These are phyloP conservation scores for Nymphalis c-album DNA, from an alignment of 2,888 invertebrate species.

Conservation along the genomic window DNA sequence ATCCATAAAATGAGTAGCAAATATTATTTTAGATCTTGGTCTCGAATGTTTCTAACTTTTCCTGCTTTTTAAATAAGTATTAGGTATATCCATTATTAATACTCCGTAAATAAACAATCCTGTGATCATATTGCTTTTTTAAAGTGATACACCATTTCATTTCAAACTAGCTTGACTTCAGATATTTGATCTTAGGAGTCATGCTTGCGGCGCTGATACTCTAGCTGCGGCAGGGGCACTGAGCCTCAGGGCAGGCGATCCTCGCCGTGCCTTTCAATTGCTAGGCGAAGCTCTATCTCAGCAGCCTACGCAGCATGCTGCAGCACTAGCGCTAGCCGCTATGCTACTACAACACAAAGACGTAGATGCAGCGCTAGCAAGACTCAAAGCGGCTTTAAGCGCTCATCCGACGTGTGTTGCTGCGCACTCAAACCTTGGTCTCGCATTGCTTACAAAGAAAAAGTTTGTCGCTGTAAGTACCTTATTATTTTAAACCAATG, in stretches of 20 bases:
- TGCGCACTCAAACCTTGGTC: slow-evolving; percentile 67
- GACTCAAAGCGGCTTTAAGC: slow-evolving; percentile 72
- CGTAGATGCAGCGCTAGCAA: slow-evolving; percentile 70
- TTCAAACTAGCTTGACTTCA: no score
- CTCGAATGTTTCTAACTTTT: no score
- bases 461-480: slow-evolving; percentile 69
- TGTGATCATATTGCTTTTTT: no score
- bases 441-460: slow-evolving; percentile 70
- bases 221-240: slow-evolving; percentile 77
- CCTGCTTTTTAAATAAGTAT: no score
- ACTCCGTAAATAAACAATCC: no score
- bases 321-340: slow-evolving; percentile 76
- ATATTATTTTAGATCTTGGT: no score
- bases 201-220: slow-evolving; percentile 76
- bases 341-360: slow-evolving; percentile 79
- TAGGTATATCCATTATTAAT: no score
- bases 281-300: slow-evolving; percentile 78
- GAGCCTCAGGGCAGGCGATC: slow-evolving; percentile 73
- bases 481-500: neutral
- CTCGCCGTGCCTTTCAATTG: slow-evolving; percentile 78
- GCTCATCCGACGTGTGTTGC: slow-evolving; percentile 73
- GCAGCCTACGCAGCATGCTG: slow-evolving; percentile 72
- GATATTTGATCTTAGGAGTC: slow-evolving; percentile 42
- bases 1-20: no score
- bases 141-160: no score